A percentile compares a stretch with the other conserved stretches of the same genome.
These are phyloP conservation scores for Argopecten irradians DNA, from an alignment of 1,140 invertebrate genomes.

Conservation along the genomic window DNA sequence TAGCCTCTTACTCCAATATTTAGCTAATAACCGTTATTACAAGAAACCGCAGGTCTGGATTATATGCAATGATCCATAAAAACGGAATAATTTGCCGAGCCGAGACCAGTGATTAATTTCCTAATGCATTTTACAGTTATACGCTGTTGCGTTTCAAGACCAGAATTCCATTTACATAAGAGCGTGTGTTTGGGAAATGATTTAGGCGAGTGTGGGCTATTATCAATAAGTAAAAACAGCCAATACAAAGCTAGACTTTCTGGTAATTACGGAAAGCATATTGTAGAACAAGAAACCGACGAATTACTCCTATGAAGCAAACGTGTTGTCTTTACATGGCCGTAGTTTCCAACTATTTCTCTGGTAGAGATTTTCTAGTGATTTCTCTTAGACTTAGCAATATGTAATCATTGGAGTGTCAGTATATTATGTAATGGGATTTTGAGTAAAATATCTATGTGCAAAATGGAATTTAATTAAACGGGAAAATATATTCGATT, in stretches of 20 bases:
- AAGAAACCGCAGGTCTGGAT: neutral
- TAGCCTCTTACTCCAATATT: neutral
- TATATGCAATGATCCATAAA: neutral
- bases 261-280: neutral
- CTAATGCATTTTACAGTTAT: conserved; percentile 3
- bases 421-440: no score
- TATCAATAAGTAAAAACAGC: neutral
- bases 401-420: no score
- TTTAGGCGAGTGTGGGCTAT: neutral
- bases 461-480: no score
- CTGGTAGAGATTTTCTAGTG: no score
- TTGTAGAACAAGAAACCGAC: neutral
- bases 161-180: neutral
- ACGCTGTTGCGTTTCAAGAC: neutral
- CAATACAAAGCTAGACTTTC: neutral
- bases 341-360: neutral
- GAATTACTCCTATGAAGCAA: neutral
- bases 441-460: no score
- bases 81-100: neutral
- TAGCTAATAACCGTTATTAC: neutral
- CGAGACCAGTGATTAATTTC: neutral
- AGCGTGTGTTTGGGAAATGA: neutral
- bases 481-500: no score
- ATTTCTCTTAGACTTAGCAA: no score
- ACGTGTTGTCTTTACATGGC: neutral